Conservation (phyloP, 2,888 invertebrate species). For the Chesias legatella region DNA sequence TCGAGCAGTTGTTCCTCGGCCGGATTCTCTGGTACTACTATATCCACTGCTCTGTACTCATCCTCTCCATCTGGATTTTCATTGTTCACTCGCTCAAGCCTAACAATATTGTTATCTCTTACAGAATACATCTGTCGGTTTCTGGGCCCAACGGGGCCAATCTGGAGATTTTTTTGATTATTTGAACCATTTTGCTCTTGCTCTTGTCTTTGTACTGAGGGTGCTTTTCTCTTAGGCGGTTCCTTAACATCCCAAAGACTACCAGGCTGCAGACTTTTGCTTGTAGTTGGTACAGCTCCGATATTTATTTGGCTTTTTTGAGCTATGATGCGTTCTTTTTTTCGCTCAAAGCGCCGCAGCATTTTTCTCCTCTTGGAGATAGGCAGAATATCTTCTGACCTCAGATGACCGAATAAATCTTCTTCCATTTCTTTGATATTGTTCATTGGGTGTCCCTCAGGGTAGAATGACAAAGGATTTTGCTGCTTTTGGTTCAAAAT, state of each 20-base stretch:
- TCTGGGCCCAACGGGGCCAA: constrained; percentile 46
- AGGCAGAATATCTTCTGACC: constrained; percentile 57
- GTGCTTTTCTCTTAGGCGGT: constrained; percentile 24
- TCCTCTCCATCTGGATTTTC: constrained; percentile 20
- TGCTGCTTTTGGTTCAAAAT: constrained; percentile 37
- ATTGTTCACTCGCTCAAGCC: constrained; percentile 48
- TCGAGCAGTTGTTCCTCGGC: constrained; percentile 62
- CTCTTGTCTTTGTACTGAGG: constrained; percentile 6
- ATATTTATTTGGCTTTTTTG: constrained; percentile 39
- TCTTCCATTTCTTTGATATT: constrained; percentile 71
- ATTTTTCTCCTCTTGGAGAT: constrained; percentile 69
- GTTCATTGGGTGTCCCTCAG: constrained; percentile 77
- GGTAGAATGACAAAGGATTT: constrained; percentile 47
- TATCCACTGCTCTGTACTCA: constrained; percentile 55
- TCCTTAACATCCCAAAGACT: constrained; percentile 73
- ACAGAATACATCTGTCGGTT: constrained; percentile 72
- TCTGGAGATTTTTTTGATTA: no score
- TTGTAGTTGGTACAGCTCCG: constrained; percentile 26
- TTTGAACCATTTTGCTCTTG: constrained; percentile 17
- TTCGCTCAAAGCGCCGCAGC: constrained; percentile 67
- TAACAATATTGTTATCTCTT: constrained; percentile 71
- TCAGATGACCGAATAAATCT: constrained; percentile 68
- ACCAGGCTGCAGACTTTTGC: constrained; percentile 38
- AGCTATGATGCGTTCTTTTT: constrained; percentile 50
- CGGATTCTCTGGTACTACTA: constrained; percentile 56